Evolutionary conservation across 2,888 invertebrate species (phyloP), one percentile per base, ranked within the genome.

Genomic region (Epistrophella euchroma): DNA sequence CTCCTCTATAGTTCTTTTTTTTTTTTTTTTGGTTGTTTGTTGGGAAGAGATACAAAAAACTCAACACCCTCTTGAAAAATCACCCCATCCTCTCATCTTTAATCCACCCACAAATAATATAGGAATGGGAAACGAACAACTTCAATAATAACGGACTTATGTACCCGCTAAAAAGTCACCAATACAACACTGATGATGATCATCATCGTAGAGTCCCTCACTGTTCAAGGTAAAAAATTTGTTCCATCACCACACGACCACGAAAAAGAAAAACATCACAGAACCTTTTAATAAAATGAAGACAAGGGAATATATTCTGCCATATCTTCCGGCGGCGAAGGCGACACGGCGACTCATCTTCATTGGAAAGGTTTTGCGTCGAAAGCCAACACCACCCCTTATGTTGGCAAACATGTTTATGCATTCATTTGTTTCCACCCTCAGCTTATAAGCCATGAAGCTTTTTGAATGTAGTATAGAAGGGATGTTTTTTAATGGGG

Each of bases 111-210:
- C 85, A 76, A 85, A 85, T 76, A 85, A 86, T 77, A 56, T 32
- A 17, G 13, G 35, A 50, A 56, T 22, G 43, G 17, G 19, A 72
- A 73, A 37, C 71, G 82, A 87, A 83, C 86, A 83, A 83, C 83
- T 83, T 75, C 72, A 83, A 87, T 87, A 87, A 87, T 83, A 79
- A 70, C 72, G 15, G 83, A 75, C 87, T 78, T 87, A 87, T 87
- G 66, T 70, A 83, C 87, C 87, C 74, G 87, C 79, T 79, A 87
- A 79, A 87, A 87, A 87, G 87, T 87, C 87, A 87, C 82, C 43
- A 68, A 77, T 35, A 74, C 75, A 66, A 72, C 58, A 74, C 32
- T 47, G 60, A 37, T 22, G 70, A 75, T 68, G 55, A 75, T 75
- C 58, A 66, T 40, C 71, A 5, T 9, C 5, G 32, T 32, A n/a